Conservation (phyloP, 92 coral and sea anemone species). For the Isaurus tuberculatus region DNA sequence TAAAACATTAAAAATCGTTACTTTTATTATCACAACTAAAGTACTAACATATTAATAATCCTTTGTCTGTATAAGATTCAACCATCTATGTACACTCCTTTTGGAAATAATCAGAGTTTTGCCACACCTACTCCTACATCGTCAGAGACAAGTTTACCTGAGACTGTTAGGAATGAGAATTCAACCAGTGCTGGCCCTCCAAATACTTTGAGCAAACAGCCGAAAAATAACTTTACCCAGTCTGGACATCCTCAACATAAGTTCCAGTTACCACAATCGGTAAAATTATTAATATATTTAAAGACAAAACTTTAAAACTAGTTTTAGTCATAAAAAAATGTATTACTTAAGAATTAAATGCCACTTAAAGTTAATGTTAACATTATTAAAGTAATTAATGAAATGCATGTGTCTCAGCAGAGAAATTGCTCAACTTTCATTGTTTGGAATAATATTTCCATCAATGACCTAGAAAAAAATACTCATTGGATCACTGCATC, state of each 20-base stretch:
- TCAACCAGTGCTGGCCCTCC: constrained; percentile 25
- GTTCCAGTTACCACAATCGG: constrained; percentile 51
- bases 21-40: not conserved
- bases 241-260: constrained; percentile 38
- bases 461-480: no score
- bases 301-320: not conserved
- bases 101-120: constrained; percentile 48
- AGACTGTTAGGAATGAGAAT: constrained; percentile 44
- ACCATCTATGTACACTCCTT: constrained; percentile 26
- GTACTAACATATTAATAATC: constrained; percentile 1
- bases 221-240: constrained; percentile 33
- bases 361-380: no score
- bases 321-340: not conserved
- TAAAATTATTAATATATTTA: not conserved
- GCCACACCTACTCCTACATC: constrained; percentile 43
- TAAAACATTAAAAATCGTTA: not conserved
- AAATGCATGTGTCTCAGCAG: no score
- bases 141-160: constrained; percentile 31
- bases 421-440: no score
- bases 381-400: no score
- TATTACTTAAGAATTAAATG: not conserved
- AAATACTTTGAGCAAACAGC: constrained; percentile 8
- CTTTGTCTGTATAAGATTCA: constrained; percentile 38
- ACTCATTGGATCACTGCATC: no score
- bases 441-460: no score